Evolutionary conservation across 2,888 invertebrate species (phyloP), one percentile per base, ranked within the genome.

Genomic region (Lasioglossum figueresi): DNA sequence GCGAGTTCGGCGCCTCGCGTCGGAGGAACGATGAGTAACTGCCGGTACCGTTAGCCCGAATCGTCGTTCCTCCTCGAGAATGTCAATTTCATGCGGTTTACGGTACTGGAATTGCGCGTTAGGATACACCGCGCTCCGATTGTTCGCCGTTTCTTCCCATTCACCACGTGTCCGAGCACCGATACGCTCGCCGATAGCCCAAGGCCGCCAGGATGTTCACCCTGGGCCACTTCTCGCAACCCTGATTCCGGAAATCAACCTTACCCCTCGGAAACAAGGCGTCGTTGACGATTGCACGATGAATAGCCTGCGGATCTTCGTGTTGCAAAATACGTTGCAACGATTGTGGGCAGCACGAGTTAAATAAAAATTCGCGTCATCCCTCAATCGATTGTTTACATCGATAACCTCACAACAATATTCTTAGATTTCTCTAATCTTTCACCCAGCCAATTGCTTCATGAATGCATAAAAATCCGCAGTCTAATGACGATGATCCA

Each of bases 81-180:
- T 94, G 93, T 93, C 93, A 93, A 93, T 94, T 94, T 94, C 92
- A 91, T 92, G 91, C 92, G 93, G 93, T 93, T 93, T 93, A 94
- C 94, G 94, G 94, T 94, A 94, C 93, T 93, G 78, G 91, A 92
- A 93, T 93, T 91, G 89, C 91, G 89, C 90, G 90, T 91, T 91
- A 91, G 88, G 90, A 91, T 90, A 91, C 88, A 89, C 88, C 59
- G 34, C 88, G 88, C 66, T 82, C 75, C 85, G 79, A 82, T 86
- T 78, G 76, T 85, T 82, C 76, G 59, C 56, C 40, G 43, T 40
- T 56, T 23, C 76, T 76, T 73, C 76, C 85, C 87, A 79, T 76
- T 71, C 80, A 31, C 43, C 75, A 72, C 37, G 37, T 31, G 23
- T 48, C 37, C 45, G 56, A 37, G 37, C 45, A 6, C 52, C 31